Conservation (phyloP, 2,113 vertebrate species). For the Gila orcuttii region DNA sequence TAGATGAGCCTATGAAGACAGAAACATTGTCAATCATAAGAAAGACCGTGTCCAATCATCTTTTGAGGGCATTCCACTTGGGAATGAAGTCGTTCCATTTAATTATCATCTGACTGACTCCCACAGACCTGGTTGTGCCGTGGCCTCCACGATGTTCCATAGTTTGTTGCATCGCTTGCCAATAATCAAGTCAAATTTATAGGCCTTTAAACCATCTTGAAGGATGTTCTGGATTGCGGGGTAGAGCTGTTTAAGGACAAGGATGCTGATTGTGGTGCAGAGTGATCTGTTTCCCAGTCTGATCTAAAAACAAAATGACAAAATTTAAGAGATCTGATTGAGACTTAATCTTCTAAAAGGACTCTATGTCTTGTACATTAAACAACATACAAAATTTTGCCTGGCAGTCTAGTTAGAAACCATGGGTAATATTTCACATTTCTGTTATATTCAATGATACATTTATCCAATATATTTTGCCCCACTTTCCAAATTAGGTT, state of each 20-base stretch:
- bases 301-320: constrained; percentile 75
- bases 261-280: constrained; percentile 87
- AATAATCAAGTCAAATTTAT: constrained; percentile 88
- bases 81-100: background rate
- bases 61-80: background rate
- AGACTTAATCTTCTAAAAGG: background rate
- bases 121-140: constrained; percentile 83
- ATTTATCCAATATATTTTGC: background rate
- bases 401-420: background rate
- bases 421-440: background rate
- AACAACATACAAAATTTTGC: background rate
- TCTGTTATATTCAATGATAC: background rate
- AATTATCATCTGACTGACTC: background rate
- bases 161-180: constrained; percentile 88
- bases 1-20: constrained; percentile 81
- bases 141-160: constrained; percentile 91
- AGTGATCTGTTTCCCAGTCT: constrained; percentile 91
- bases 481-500: background rate
- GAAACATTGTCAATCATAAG: background rate
- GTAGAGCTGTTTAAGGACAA: constrained; percentile 92
- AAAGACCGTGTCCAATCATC: constrained; percentile 1
- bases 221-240: constrained; percentile 87
- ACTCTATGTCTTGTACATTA: background rate
- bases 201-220: constrained; percentile 88
- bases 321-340: background rate